Percentiles rank a stretch among this genome's conserved stretches.
Evolutionary conservation across 2,113 vertebrate genomes (phyloP).

Genomic region (Melanerpes formicivorus): DNA sequence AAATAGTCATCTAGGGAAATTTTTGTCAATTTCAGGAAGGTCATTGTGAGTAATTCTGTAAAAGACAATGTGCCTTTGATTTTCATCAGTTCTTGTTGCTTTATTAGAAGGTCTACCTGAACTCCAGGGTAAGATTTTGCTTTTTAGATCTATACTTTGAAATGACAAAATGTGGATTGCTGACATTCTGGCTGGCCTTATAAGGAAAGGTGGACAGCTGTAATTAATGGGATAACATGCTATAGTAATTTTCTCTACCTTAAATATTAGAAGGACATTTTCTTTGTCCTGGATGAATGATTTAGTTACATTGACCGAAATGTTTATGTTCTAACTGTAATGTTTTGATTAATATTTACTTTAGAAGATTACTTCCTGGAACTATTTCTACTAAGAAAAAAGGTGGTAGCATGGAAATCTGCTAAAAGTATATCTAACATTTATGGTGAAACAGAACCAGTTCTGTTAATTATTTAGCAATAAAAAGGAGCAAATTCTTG

Average conservation of each 20-base stretch:
- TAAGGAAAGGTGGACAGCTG: background rate
- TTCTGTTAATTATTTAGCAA: background rate
- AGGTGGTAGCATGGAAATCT: background rate
- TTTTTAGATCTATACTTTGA: background rate
- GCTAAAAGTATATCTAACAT: background rate
- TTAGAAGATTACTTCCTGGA: background rate
- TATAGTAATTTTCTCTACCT: constrained; percentile 5
- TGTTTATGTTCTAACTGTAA: background rate
- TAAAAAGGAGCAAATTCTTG: background rate
- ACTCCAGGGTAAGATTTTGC: background rate
- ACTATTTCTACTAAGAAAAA: background rate
- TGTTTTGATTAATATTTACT: background rate
- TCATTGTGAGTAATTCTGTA: background rate
- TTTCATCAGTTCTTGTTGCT: background rate
- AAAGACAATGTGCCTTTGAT: background rate
- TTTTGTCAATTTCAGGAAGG: background rate
- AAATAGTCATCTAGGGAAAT: background rate
- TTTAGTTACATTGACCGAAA: background rate
- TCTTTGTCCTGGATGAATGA: background rate
- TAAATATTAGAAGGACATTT: background rate
- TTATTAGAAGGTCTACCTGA: constrained; percentile 1
- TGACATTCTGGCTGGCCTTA: background rate
- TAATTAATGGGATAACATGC: background rate
- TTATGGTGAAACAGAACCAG: background rate
- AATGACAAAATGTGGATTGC: background rate